These are phyloP conservation scores for Microplitis deprimator DNA, from an alignment of 2,888 invertebrate genomes.

Conservation along the genomic window DNA sequence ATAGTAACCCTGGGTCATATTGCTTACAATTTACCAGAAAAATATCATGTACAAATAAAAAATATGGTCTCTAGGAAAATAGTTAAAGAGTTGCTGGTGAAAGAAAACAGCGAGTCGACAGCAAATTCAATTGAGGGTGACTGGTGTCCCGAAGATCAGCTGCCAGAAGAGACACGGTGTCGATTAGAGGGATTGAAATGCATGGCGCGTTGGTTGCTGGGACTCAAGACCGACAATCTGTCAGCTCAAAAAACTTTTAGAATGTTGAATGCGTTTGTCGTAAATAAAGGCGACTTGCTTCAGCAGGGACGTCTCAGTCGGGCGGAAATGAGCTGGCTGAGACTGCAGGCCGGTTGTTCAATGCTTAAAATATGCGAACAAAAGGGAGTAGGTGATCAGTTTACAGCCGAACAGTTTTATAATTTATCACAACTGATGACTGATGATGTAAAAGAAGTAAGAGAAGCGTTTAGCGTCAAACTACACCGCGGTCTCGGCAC, in stretches of 20 bases:
- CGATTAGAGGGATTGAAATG: slow-evolving; percentile 96
- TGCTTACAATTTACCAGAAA: slow-evolving; percentile 91
- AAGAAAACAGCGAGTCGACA: slow-evolving; percentile 77
- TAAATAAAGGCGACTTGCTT: slow-evolving; percentile 90
- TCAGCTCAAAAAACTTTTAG: slow-evolving; percentile 95
- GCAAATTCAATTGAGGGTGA: slow-evolving; percentile 74
- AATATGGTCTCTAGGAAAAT: slow-evolving; percentile 96
- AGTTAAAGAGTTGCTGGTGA: slow-evolving; percentile 94
- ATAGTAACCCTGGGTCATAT: slow-evolving; percentile 96
- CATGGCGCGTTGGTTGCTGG: slow-evolving; percentile 96
- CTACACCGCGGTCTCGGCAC: slow-evolving; percentile 90
- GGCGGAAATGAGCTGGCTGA: slow-evolving; percentile 94
- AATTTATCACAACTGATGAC: slow-evolving; percentile 92
- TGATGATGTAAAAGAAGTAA: slow-evolving; percentile 87
- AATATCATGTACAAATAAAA: slow-evolving; percentile 92
- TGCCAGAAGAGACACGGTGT: slow-evolving; percentile 92
- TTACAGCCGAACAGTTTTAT: slow-evolving; percentile 95
- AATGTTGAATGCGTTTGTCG: slow-evolving; percentile 93
- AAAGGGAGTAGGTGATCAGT: slow-evolving; percentile 95
- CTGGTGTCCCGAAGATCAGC: slow-evolving; percentile 90
- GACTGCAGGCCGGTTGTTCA: slow-evolving; percentile 93
- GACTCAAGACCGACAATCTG: slow-evolving; percentile 88
- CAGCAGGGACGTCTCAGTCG: slow-evolving; percentile 83
- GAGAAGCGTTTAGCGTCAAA: slow-evolving; percentile 91
- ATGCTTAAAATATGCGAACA: slow-evolving; percentile 98